A percentile compares a stretch with the other conserved stretches of the same genome.
Conservation (phyloP, 2,113 vertebrate species). For the Carettochelys insculpta region DNA sequence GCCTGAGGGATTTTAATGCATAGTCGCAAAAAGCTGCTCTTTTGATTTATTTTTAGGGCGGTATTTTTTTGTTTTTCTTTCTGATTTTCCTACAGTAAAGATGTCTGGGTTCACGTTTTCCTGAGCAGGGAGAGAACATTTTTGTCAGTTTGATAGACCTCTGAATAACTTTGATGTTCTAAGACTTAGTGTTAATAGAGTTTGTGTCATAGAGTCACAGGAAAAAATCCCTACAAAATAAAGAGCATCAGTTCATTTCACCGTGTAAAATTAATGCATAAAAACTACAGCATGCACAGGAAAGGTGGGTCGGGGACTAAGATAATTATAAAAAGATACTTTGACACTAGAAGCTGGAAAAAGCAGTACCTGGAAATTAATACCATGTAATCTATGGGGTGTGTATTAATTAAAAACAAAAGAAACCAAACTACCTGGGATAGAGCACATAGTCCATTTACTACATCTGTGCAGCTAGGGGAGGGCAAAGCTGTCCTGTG, state of each 20-base stretch:
- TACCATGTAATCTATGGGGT: neutral
- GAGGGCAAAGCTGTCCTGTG: neutral
- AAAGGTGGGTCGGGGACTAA: neutral
- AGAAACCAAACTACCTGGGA: neutral
- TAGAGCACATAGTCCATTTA: neutral
- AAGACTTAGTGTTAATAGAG: conserved; percentile 57
- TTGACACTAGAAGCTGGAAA: neutral
- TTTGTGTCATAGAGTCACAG: conserved; percentile 23
- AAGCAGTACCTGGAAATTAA: neutral
- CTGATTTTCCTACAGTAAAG: conserved; percentile 26
- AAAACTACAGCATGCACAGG: neutral
- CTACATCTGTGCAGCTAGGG: neutral
- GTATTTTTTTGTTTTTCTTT: neutral
- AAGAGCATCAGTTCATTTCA: conserved; percentile 48
- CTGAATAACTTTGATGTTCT: conserved; percentile 62
- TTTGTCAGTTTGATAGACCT: conserved; percentile 60
- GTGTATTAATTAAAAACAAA: neutral
- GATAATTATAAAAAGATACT: conserved; percentile 4
- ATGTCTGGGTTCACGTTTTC: conserved; percentile 11
- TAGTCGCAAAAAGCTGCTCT: neutral
- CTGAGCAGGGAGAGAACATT: conserved; percentile 19
- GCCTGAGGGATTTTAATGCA: neutral
- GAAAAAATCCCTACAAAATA: conserved; percentile 61
- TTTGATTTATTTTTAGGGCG: conserved; percentile 2
- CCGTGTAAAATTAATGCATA: conserved; percentile 31